These are phyloP conservation scores for Orthonevra nobilis DNA, from an alignment of 2,888 invertebrate genomes.

Conservation along the genomic window DNA sequence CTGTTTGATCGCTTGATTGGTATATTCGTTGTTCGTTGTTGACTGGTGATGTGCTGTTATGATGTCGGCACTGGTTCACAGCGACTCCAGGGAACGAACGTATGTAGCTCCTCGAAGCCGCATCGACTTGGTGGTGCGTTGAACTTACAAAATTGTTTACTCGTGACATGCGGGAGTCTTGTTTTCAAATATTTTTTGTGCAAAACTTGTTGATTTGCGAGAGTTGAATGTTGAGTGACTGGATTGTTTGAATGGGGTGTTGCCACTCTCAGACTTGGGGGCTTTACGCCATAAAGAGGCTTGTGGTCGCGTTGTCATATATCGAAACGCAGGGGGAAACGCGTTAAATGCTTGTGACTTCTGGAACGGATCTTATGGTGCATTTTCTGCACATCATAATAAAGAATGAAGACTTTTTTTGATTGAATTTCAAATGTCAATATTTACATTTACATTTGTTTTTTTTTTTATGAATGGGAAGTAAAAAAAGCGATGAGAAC, in stretches of 20 bases:
- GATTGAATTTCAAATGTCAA: constrained; percentile 32
- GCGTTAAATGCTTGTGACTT: not conserved
- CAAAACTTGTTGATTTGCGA: constrained; percentile 53
- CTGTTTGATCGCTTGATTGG: constrained; percentile 51
- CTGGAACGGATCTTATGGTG: not conserved
- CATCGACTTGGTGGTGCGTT: constrained; percentile 41
- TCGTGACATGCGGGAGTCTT: constrained; percentile 50
- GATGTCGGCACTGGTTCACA: constrained; percentile 21
- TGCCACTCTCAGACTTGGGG: constrained; percentile 8
- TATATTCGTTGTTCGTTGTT: constrained; percentile 10
- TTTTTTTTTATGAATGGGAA: constrained; percentile 3
- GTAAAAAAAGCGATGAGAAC: constrained; percentile 12
- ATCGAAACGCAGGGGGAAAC: not conserved
- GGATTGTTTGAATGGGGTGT: constrained; percentile 36
- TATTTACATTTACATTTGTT: constrained; percentile 34
- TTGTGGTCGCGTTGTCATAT: not conserved
- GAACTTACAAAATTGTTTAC: constrained; percentile 67
- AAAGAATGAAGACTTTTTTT: not conserved
- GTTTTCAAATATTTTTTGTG: constrained; percentile 36
- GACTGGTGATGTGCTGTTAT: constrained; percentile 12
- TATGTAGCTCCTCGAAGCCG: constrained; percentile 25
- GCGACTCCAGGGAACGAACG: constrained; percentile 27
- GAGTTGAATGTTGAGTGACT: constrained; percentile 42
- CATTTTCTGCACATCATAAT: not conserved
- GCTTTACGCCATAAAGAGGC: too few species aligned